Evolutionary conservation across 2,888 invertebrate species (phyloP).

Genomic region (Dascillus cervinus): DNA sequence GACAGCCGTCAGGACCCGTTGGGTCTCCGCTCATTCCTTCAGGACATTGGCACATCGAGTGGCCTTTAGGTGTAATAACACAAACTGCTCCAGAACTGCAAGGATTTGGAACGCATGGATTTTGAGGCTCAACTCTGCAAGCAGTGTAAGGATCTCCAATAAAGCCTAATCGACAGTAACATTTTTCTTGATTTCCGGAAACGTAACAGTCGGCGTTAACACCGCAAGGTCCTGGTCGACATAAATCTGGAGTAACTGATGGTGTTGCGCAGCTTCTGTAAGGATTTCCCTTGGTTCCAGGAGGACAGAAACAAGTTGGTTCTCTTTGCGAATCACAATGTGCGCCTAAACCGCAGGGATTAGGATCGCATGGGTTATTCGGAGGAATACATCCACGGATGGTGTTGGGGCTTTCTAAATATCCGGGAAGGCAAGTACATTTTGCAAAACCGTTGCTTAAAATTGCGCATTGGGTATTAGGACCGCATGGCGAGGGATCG

Average conservation of each 20-base stretch:
- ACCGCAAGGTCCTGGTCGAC: constrained; percentile 78
- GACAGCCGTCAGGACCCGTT: constrained; percentile 61
- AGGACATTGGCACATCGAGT: constrained; percentile 65
- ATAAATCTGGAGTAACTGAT: constrained; percentile 52
- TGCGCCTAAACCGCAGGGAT: constrained; percentile 71
- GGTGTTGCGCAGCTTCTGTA: constrained; percentile 64
- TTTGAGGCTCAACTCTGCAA: constrained; percentile 61
- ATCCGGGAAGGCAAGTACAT: constrained; percentile 78
- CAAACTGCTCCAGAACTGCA: constrained; percentile 76
- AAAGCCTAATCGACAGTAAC: constrained; percentile 70
- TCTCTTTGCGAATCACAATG: constrained; percentile 69
- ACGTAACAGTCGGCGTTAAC: constrained; percentile 78
- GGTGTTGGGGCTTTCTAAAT: constrained; percentile 80
- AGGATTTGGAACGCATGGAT: constrained; percentile 70
- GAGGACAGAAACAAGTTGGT: constrained; percentile 83
- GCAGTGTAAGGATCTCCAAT: constrained; percentile 72
- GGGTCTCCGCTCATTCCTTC: constrained; percentile 73
- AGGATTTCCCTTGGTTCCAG: constrained; percentile 73
- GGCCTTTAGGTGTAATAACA: constrained; percentile 57
- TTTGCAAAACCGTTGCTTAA: constrained; percentile 74
- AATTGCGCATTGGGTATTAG: constrained; percentile 77
- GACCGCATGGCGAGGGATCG: constrained; percentile 79
- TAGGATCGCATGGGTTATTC: constrained; percentile 74
- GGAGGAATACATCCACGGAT: constrained; percentile 76
- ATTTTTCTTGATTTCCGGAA: constrained; percentile 72